Base-by-base conservation (phyloP, 1,140 invertebrate species). In the Habropoda laboriosa region DNA sequence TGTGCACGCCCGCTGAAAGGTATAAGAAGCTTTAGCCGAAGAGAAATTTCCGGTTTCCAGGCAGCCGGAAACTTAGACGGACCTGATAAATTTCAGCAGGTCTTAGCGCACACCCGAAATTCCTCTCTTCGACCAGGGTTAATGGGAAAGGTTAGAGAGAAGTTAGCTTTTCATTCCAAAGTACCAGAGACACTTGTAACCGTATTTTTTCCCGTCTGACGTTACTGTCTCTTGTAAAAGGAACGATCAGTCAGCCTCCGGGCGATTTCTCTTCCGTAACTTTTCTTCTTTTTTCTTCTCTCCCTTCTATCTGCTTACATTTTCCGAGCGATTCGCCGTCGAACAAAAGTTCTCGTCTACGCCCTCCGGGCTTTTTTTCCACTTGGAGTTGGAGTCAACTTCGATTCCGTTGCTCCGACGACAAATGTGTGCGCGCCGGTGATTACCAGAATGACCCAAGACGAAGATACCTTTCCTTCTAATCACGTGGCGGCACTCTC, bases 1-100 rank as follows among this genome's bases (percentile, higher is more conserved):
- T 47, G 61, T n/a, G 24, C 49, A 24, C 45, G 61, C 32, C 55
- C 73, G 60, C 40, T 55, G 73, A 75, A 75, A 75, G 61, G 47
- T 75, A 42, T 75, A 75, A 75, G 73, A 75, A 75, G 73, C 73
- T 75, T 75, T 67, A 40, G 73, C 12, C 73, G 73, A 67, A 67
- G 73, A 75, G 73, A 75, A 75, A 75, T 75, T 75, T 75, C 73
- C 73, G 73, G 61, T 53, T 32, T 55, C n/a, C 45, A 32, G 60
- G 27, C 60, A 64, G 60, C 58, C 72, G 61, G 61, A 45, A 75
- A 75, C 61, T 75, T 75, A 32, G 73, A 40, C 38, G 49, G 45
- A 18, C 38, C 51, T 67, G 72, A 75, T 75, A 75, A 75, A 75
- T 75, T 75, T 66, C 35, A 66, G 55, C 47, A 18, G 45, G 60